phyloP scores from a whole-genome alignment of 1,140 invertebrate genomes.

The Papilio helenus region DNA sequence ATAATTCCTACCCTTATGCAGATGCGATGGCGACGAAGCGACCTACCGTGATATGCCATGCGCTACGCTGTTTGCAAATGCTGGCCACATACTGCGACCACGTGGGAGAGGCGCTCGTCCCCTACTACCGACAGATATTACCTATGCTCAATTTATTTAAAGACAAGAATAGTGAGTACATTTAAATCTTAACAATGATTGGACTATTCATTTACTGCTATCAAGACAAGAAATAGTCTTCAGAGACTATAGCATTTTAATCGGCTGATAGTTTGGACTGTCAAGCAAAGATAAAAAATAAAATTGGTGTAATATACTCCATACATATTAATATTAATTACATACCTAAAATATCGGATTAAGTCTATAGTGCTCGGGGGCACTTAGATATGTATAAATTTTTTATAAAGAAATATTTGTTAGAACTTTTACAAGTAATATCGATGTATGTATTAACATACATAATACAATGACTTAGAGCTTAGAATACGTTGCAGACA shows the following conservation, averaged over 20 bases:
- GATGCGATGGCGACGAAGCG: conserved; percentile 93
- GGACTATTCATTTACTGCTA: not conserved
- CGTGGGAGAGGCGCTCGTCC: conserved; percentile 94
- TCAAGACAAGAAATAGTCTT: not conserved
- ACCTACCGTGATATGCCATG: conserved; percentile 89
- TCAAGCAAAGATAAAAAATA: too few relatives aligned
- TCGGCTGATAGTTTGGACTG: too few relatives aligned
- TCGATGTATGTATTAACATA: too few relatives aligned
- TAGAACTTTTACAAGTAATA: too few relatives aligned
- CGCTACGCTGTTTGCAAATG: conserved; percentile 91
- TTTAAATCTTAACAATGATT: conserved; percentile 37
- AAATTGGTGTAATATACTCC: too few relatives aligned
- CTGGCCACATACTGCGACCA: conserved; percentile 91
- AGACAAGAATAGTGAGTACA: conserved; percentile 87
- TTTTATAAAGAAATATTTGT: too few relatives aligned
- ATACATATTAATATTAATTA: too few relatives aligned
- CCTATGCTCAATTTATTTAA: conserved; percentile 95
- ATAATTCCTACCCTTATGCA: conserved; percentile 68
- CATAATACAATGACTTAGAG: not conserved
- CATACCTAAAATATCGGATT: too few relatives aligned
- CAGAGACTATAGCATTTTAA: too few relatives aligned
- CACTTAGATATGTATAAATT: too few relatives aligned
- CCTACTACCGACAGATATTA: conserved; percentile 96
- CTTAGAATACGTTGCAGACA: not conserved
- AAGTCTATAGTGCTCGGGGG: too few relatives aligned